These are phyloP conservation scores for Zophobas atratus DNA, from an alignment of 1,140 invertebrate species.

Conservation along the genomic window DNA sequence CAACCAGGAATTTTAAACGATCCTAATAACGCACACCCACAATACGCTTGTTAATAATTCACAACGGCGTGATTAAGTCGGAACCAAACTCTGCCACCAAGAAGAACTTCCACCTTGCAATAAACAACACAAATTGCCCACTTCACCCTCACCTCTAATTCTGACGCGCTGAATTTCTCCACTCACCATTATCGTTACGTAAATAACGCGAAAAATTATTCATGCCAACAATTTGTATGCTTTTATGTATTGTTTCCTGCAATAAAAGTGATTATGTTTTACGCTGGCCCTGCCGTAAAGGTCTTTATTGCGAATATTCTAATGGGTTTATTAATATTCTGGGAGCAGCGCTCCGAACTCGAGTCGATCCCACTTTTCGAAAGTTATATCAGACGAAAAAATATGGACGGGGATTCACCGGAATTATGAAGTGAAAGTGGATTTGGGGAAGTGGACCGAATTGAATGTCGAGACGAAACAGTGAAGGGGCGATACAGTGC, in stretches of 20 bases:
- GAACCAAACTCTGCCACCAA: too few relatives aligned
- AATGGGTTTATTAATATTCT: slow-evolving; percentile 39
- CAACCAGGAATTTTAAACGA: slow-evolving; percentile 11
- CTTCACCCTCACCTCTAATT: background rate
- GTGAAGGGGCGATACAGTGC: too few relatives aligned
- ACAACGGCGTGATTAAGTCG: too few relatives aligned
- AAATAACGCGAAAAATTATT: slow-evolving; percentile 16
- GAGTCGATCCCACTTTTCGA: background rate
- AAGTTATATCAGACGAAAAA: background rate
- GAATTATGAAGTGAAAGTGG: too few relatives aligned
- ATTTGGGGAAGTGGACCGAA: too few relatives aligned
- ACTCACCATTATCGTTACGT: background rate
- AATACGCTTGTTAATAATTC: background rate
- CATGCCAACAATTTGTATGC: slow-evolving; percentile 28
- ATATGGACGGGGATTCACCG: too few relatives aligned
- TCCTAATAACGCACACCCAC: background rate
- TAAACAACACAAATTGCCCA: too few relatives aligned
- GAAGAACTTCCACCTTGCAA: too few relatives aligned
- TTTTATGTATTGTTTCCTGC: slow-evolving; percentile 31
- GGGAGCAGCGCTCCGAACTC: background rate
- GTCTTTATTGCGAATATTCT: slow-evolving; percentile 32
- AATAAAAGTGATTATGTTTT: slow-evolving; percentile 35
- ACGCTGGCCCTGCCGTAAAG: background rate
- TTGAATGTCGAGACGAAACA: too few relatives aligned
- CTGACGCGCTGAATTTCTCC: background rate